Percentiles rank a stretch among this genome's conserved stretches.
phyloP scores from a whole-genome alignment of 2,113 vertebrate species.

The Casuarius casuarius region DNA sequence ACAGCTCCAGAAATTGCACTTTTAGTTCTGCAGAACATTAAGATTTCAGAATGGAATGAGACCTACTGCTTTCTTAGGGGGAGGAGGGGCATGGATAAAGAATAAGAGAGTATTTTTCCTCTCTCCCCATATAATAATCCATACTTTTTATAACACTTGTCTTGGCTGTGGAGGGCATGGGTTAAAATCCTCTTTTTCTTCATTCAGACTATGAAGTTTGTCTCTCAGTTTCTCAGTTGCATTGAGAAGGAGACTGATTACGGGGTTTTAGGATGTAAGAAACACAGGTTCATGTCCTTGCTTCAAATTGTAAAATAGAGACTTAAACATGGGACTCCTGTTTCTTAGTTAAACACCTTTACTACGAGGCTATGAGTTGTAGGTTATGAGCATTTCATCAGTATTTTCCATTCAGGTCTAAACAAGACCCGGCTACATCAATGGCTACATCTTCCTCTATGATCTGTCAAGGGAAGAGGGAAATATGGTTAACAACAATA shows the following conservation, averaged over 20 bases:
- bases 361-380: not conserved
- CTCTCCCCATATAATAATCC: not conserved
- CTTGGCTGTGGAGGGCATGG: not conserved
- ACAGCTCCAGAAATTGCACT: not conserved
- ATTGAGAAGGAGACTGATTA: not conserved
- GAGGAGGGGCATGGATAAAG: fast-evolving
- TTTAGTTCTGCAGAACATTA: not conserved
- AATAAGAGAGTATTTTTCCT: not conserved
- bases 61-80: not conserved
- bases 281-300: not conserved
- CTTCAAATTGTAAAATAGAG: not conserved
- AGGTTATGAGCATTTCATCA: not conserved
- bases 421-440: not conserved
- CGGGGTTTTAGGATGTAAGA: not conserved
- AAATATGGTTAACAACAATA: not conserved
- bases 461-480: not conserved
- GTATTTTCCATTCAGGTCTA: not conserved
- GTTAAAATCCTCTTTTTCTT: not conserved
- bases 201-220: not conserved
- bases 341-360: not conserved
- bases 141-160: not conserved
- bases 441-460: not conserved
- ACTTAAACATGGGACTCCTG: not conserved
- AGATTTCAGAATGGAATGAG: not conserved
- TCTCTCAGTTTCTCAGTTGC: not conserved